Percentiles rank a stretch among this genome's conserved stretches.
Evolutionary conservation across 2,797 vertebrate species (phyloP).

Genomic region (Anabacerthia variegaticeps): DNA sequence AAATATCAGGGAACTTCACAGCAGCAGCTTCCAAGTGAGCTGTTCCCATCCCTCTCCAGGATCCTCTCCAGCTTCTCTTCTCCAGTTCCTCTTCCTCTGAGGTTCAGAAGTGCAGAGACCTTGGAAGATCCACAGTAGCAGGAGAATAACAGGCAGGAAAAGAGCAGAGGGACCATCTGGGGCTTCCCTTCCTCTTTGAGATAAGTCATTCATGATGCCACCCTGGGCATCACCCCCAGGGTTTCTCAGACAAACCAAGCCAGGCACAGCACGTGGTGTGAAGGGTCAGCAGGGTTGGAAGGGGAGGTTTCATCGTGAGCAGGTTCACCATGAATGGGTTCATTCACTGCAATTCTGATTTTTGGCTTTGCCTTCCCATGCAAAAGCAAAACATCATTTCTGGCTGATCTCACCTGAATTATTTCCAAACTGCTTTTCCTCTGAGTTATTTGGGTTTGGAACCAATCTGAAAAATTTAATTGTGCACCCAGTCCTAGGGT

Average conservation of each 20-base stretch:
- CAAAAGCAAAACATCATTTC: conserved; percentile 4
- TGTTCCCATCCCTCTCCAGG: not conserved
- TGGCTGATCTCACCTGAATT: conserved; percentile 16
- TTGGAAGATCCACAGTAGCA: not conserved
- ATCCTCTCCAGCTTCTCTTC: not conserved
- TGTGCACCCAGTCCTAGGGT: not conserved
- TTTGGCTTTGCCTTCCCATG: not conserved
- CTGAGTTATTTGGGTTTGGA: conserved; percentile 10
- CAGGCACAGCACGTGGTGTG: rapidly evolving
- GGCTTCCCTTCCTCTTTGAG: not conserved
- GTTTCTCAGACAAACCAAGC: not conserved
- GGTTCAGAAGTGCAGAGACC: not conserved
- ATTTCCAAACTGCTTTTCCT: conserved; percentile 43
- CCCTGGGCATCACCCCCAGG: not conserved
- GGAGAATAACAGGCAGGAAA: not conserved
- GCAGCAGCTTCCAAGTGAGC: not conserved
- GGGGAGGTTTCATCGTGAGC: not conserved
- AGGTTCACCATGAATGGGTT: not conserved
- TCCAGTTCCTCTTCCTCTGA: not conserved
- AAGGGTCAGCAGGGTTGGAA: not conserved
- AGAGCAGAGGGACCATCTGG: not conserved
- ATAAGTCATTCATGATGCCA: rapidly evolving
- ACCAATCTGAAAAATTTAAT: not conserved
- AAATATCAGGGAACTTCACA: not conserved
- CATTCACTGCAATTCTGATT: not conserved